phyloP scores from a whole-genome alignment of 2,113 vertebrate genomes.

The Turnix velox region DNA sequence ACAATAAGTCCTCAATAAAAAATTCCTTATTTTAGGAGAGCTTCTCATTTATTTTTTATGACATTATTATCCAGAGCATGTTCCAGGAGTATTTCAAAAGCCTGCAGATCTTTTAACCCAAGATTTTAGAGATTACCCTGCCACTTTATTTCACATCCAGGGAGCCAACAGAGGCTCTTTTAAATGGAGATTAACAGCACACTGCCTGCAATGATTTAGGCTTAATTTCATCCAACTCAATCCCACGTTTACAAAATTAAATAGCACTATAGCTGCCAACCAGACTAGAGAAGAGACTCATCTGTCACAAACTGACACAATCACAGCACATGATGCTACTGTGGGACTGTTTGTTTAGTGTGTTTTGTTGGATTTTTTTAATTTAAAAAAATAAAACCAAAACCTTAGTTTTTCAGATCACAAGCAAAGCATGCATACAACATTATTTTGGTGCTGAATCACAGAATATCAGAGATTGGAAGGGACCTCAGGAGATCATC shows the following conservation, averaged over 20 bases:
- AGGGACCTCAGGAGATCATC: no score
- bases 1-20: neutral
- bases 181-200: neutral
- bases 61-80: neutral
- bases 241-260: neutral
- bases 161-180: neutral
- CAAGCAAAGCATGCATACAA: neutral
- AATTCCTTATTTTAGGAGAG: neutral
- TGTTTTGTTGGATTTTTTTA: neutral
- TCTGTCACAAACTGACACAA: neutral
- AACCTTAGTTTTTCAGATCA: neutral
- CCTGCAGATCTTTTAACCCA: neutral
- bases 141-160: neutral
- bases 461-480: no score
- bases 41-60: neutral
- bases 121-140: neutral
- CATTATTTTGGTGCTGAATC: neutral
- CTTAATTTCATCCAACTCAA: neutral
- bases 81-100: neutral
- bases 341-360: neutral
- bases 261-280: neutral
- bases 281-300: neutral
- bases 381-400: neutral
- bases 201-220: neutral
- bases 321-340: neutral